Evolutionary conservation across 2,888 invertebrate species (phyloP), one percentile per base, ranked within the genome.

Genomic region (Drosophila infuscata): DNA sequence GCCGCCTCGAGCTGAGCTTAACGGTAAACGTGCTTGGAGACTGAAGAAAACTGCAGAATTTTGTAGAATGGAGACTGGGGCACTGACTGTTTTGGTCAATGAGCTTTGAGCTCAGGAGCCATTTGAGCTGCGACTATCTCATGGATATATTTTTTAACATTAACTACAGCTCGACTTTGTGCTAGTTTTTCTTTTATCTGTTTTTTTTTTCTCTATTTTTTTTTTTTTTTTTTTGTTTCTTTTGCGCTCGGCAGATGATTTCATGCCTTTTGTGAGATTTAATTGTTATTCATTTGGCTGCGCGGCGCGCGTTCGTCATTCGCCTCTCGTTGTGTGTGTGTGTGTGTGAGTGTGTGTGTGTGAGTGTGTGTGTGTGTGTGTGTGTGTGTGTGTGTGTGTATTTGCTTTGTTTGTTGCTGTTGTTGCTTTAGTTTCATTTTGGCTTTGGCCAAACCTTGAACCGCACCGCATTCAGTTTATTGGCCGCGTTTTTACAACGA

Each of bases 401-500:
- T 46, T 46, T 15, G 46, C 46, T 77, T 43, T 70, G 64, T 67
- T 46, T 66, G 57, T 52, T 73, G 65, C 52, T 67, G 54, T 72
- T 88, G 77, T 86, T 90, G 87, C 82, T 90, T 82, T 90, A 89
- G 88, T 90, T 89, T 89, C 82, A 67, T 89, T 88, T 89, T 88
- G 88, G 82, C 82, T 88, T 87, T 88, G 83, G 91, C 90, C 86
- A 91, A 91, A 91, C 92, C 91, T 91, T 91, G 91, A 91, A 91
- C 91, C 91, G 91, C 76, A 82, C 84, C 89, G 85, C 81, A 82
- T 81, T 86, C 81, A 91, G 91, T 91, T 91, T 91, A 91, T 91
- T 91, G 91, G 91, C 91, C 92, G 91, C 87, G 88, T 87, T 88
- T 91, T 91, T 91, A 91, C 91, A 91, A 91, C 91, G 88, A 91